Base-by-base conservation (phyloP, 1,140 invertebrate genomes). In the Trichonephila clavata region DNA sequence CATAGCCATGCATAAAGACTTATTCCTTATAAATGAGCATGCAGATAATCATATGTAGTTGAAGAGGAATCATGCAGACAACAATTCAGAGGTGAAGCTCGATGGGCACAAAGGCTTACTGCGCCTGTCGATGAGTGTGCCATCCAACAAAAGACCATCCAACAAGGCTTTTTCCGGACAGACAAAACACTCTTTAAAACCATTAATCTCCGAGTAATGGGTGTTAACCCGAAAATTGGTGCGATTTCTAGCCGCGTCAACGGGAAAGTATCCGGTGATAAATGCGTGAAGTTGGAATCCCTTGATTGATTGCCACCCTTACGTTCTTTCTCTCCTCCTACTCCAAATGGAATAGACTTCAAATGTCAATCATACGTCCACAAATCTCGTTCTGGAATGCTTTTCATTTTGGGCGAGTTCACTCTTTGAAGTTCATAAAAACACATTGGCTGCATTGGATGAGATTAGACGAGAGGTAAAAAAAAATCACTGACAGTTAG, bases 191-290 rank as follows among this genome's bases (percentile, higher is more conserved):
- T 84, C 83, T 84, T 71, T 86, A 60, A 92, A 86, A 86, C 83
- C 83, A 92, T 91, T 92, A 92, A 92, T 92, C 91, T 92, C 24
- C 18, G 83, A 92, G 91, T 92, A 92, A 92, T 92, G 83, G 91
- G 91, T 86, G 91, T 92, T 92, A 92, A 92, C 91, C 65, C 65
- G 83, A 92, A 92, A 92, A 92, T 92, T 92, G 91, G 91, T 92
- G 91, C 91, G 91, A 92, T 92, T 92, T 86, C 91, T 92, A 77
- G 39, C 63, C 65, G 39, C 43, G 65, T 92, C 65, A 92, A 86
- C 61, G 43, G 43, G 80, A 86, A 77, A 77, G 65, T 71, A 86
- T 86, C 32, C 24, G 21, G 43, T 71, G 83, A 61, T 65, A 86
- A 86, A 59, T 24, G 63, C 71, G 63, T 50, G 65, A 68, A 68